Percentiles rank a stretch among this genome's conserved stretches.
Evolutionary conservation across 2,113 vertebrate genomes (phyloP).

Genomic region (Tenebrosternarchus preto): DNA sequence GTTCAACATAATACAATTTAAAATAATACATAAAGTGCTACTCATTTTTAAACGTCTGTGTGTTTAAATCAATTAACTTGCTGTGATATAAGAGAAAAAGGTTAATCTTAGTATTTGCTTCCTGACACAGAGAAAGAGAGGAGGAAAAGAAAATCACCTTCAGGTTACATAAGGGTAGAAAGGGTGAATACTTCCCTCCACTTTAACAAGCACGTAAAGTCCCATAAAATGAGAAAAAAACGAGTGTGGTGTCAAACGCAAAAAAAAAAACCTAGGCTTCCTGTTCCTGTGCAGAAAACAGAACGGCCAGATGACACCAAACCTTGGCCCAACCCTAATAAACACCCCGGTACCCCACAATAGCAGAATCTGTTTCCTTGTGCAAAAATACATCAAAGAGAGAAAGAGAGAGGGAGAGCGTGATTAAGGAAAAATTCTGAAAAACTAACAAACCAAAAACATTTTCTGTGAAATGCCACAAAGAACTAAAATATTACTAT

Average conservation of each 20-base stretch:
- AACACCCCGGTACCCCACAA: constrained; percentile 23
- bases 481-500: constrained; percentile 5
- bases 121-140: constrained; percentile 22
- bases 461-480: not conserved
- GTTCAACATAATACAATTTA: constrained; percentile 49
- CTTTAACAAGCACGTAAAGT: constrained; percentile 1
- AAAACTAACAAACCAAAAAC: not conserved
- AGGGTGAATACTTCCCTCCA: constrained; percentile 6
- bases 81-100: constrained; percentile 32
- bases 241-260: not conserved
- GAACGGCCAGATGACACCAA: constrained; percentile 23
- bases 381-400: constrained; percentile 39
- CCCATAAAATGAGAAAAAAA: not conserved
- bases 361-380: constrained; percentile 31
- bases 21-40: constrained; percentile 59
- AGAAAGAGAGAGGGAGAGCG: not conserved
- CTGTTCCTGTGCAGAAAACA: constrained; percentile 27
- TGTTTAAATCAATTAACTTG: constrained; percentile 53
- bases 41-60: constrained; percentile 47
- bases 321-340: constrained; percentile 12
- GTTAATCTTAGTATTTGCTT: constrained; percentile 40
- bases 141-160: constrained; percentile 1
- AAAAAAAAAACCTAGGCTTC: not conserved
- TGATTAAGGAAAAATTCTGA: constrained; percentile 1
- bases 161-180: constrained; percentile 31